phyloP scores from a whole-genome alignment of 2,888 invertebrate species.

The Nebria brevicollis region DNA sequence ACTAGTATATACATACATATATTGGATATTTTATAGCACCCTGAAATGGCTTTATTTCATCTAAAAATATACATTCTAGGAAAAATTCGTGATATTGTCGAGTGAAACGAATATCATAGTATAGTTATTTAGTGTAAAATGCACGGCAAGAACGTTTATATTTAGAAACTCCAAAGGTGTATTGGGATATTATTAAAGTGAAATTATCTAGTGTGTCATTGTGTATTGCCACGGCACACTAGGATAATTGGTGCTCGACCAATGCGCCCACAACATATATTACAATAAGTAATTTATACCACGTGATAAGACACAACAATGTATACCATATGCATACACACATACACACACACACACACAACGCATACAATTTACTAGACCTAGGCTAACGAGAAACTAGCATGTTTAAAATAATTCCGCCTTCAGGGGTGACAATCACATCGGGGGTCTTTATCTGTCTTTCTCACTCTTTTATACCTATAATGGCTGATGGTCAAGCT shows the following conservation, averaged over 20 bases:
- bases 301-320: constrained; percentile 12
- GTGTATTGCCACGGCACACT: neutral
- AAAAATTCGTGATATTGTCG: neutral
- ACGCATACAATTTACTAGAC: neutral
- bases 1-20: no score
- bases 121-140: neutral
- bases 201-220: constrained; percentile 1
- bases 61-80: neutral
- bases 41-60: neutral
- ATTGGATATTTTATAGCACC: no score
- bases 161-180: neutral
- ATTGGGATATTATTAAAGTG: constrained; percentile 1
- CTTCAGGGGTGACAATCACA: constrained; percentile 6
- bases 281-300: constrained; percentile 12
- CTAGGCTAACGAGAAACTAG: constrained; percentile 20
- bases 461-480: neutral
- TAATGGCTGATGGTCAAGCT: neutral
- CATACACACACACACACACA: neutral
- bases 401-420: constrained; percentile 20
- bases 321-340: neutral
- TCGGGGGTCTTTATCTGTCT: neutral
- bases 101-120: neutral
- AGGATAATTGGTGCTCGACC: neutral
- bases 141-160: neutral
- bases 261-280: constrained; percentile 5